Base-by-base conservation (phyloP, 2,113 vertebrate species). In the Cavia porcellus region DNA sequence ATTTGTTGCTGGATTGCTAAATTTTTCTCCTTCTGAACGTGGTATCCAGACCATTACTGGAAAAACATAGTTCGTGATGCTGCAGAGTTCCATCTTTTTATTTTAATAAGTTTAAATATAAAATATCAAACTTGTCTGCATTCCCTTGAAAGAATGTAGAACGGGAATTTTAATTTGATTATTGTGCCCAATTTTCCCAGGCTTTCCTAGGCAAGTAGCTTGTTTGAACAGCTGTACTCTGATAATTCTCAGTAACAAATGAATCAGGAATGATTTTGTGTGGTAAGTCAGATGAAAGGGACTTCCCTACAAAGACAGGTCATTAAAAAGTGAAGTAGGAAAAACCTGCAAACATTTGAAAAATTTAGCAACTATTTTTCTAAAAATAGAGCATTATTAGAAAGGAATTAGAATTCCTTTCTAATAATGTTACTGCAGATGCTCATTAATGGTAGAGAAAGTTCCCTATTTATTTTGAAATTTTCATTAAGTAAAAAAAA, bases 151-250 rank as follows among this genome's bases (percentile, higher is more conserved):
- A 96, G n/a, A 32, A 15, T 66, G 3, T 87, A 45, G 89, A 66
- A 84, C 86, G 92, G 68, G 52, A 96, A 20, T 97, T 97, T 93
- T 96, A 96, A 94, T 83, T 93, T 80, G 42, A 96, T 66, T 95
- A 97, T 96, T 45, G 84, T 97, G 72, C 61, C 66, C 20, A 0
- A 96, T 68, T 92, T 98, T 95, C 90, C 55, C 83, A 94, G 52
- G 79, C 95, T 95, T 97, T 92, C 89, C 38, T 80, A 93, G 90
- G 77, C 93, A 95, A 91, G 66, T n/a, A 79, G 59, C 10, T 96
- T 97, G 93, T 98, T 97, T 97, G 87, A 95, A 97, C 96, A 97
- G 96, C 97, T 96, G 97, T 93, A 59, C 17, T 75, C 1, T 52
- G 24, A 82, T 91, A 95, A 95, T 83, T 95, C 97, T 96, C 94